Evolutionary conservation across 2,113 vertebrate species (phyloP).

Genomic region (Tupaia chinensis): DNA sequence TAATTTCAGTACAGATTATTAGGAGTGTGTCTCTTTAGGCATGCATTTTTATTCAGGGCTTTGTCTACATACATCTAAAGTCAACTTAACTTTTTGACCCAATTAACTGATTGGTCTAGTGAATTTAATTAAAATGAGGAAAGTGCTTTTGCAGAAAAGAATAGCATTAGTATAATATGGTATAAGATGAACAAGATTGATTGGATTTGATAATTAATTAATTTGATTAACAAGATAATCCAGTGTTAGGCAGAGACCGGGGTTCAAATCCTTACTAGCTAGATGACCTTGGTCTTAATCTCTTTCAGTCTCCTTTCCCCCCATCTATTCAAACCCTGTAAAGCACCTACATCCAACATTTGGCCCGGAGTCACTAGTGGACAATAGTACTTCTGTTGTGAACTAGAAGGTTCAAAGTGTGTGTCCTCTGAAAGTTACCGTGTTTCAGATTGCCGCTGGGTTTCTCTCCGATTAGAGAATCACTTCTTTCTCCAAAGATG

Average conservation of each 20-base stretch:
- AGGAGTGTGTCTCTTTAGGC: background rate
- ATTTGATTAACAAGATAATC: constrained; percentile 76
- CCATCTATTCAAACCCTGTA: background rate
- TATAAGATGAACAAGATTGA: constrained; percentile 70
- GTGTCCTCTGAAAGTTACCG: background rate
- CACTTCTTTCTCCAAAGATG: background rate
- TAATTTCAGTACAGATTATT: background rate
- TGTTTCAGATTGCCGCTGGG: background rate
- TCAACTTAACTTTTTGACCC: constrained; percentile 76
- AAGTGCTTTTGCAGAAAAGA: constrained; percentile 59
- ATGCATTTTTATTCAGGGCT: constrained; percentile 40
- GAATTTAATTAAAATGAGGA: constrained; percentile 76
- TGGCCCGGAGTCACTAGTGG: background rate
- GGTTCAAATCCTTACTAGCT: constrained; percentile 53
- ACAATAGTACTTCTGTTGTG: background rate
- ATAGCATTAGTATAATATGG: constrained; percentile 68
- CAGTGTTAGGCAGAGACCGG: constrained; percentile 57
- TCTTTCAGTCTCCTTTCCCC: background rate
- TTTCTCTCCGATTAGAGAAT: background rate
- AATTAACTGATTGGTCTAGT: constrained; percentile 77
- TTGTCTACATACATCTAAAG: constrained; percentile 45
- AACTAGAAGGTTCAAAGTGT: constrained; percentile 23
- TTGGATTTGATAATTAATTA: constrained; percentile 73
- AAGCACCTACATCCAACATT: background rate
- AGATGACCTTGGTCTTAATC: constrained; percentile 37